phyloP scores from a whole-genome alignment of 2,797 vertebrate species.

The Kryptopterus vitreolus region DNA sequence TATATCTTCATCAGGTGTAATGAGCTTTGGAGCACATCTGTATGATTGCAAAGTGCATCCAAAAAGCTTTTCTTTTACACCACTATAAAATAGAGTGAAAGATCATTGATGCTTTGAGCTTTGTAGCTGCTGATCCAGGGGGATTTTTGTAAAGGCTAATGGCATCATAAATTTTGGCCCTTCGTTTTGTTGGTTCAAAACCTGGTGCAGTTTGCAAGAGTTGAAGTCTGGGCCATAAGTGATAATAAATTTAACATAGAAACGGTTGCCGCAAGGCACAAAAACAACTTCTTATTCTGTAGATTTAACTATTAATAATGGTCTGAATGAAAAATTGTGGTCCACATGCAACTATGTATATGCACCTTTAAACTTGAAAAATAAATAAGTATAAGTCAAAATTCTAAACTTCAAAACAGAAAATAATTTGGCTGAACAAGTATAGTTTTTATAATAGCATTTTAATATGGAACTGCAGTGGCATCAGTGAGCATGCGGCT shows the following conservation, averaged over 20 bases:
- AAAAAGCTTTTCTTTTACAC: not conserved
- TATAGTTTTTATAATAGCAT: not conserved
- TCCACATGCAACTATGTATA: not conserved
- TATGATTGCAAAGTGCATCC: not conserved
- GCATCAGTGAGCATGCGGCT: too few species aligned
- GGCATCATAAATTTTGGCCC: not conserved
- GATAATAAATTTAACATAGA: not conserved
- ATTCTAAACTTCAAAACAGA: not conserved
- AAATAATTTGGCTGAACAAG: not conserved
- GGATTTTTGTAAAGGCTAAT: not conserved
- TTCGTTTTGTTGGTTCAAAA: not conserved
- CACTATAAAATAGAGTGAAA: not conserved
- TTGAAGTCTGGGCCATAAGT: not conserved
- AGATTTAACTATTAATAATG: conserved; percentile 5
- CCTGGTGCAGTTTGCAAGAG: not conserved
- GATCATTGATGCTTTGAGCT: not conserved
- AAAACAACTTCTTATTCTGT: not conserved
- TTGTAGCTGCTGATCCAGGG: conserved; percentile 13
- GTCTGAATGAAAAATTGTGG: not conserved
- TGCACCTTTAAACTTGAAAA: too few species aligned
- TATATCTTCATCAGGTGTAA: not conserved
- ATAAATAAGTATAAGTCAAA: too few species aligned
- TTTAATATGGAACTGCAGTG: too few species aligned
- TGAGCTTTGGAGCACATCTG: not conserved
- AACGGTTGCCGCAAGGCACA: not conserved